A percentile compares a stretch with the other conserved stretches of the same genome.
These are phyloP conservation scores for Dascillus cervinus DNA, from an alignment of 2,888 invertebrate genomes.

Conservation along the genomic window DNA sequence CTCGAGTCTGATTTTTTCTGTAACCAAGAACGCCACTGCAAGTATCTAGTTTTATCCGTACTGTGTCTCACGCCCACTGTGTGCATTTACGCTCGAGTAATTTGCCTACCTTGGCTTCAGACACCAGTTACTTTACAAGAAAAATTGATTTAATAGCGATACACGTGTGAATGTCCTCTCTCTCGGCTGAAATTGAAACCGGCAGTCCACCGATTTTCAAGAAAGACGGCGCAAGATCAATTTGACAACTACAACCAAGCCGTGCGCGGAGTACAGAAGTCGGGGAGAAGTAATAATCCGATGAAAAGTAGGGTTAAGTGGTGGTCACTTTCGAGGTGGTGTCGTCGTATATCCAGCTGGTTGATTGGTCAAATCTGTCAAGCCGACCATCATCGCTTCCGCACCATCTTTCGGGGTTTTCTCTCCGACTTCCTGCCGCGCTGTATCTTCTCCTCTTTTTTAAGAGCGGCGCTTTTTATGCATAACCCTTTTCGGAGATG, in stretches of 20 bases:
- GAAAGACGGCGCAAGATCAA: no score
- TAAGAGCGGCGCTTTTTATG: background rate
- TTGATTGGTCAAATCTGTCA: conserved; percentile 34
- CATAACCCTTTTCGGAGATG: background rate
- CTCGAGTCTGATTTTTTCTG: no score
- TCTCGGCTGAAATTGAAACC: no score
- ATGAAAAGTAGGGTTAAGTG: conserved; percentile 22
- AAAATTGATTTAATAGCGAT: conserved; percentile 4
- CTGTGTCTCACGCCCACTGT: conserved; percentile 7
- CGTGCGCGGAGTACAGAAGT: conserved; percentile 20
- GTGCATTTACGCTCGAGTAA: conserved; percentile 10
- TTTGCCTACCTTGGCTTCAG: no score
- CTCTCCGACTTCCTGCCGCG: conserved; percentile 3
- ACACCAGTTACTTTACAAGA: conserved; percentile 6
- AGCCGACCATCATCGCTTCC: conserved; percentile 21
- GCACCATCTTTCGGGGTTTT: conserved; percentile 8
- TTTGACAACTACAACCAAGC: conserved; percentile 20
- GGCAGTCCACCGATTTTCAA: no score
- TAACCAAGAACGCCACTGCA: conserved; percentile 10
- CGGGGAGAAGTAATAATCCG: conserved; percentile 21
- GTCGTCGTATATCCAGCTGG: conserved; percentile 29
- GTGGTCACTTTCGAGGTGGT: conserved; percentile 25
- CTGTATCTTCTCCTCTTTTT: background rate
- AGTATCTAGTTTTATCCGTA: conserved; percentile 7
- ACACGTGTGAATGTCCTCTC: conserved; percentile 1